Evolutionary conservation across 2,797 vertebrate genomes (phyloP), one percentile per base, ranked within the genome.

Genomic region (Sebastes steindachneri): DNA sequence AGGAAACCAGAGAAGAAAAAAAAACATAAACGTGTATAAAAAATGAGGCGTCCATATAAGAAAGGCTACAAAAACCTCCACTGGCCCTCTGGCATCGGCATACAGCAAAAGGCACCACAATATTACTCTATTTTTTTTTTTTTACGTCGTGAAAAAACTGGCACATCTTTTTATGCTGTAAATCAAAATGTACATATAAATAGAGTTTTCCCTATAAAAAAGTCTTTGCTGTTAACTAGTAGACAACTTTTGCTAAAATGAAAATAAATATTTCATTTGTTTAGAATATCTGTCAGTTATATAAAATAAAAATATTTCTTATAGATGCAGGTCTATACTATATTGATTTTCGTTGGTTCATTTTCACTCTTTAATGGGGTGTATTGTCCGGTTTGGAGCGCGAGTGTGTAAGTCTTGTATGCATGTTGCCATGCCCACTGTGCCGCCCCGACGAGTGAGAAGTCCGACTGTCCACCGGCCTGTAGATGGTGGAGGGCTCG

Each of bases 231-330:
- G 86, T 97, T 97, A 98, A 97, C 98, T 99, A 98, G 97, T 98
- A 99, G 97, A 99, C 97, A 98, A 98, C 96, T 97, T 97, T 97
- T 97, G 97, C 97, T 99, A 99, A 99, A 99, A 98, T 98, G 97
- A 99, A 99, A 99, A 99, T 99, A 99, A 99, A 98, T 98, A 98
- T 99, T 99, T 98, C 96, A 97, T 98, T 99, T 97, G 96, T 98
- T 98, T 99, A 98, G 96, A 98, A 98, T 97, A 98, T 96, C 96
- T 97, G 95, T 97, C 96, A 97, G 97, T 99, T 98, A 98, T 99
- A 99, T 97, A 99, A 99, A 99, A 99, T 99, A 99, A 99, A 99
- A 99, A 99, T 99, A 98, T 96, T 97, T 97, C 95, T 96, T 96
- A 96, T 96, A 96, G 96, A 95, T 97, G 96, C 95, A 96, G 95